Evolutionary conservation across 1,140 invertebrate genomes (phyloP), one percentile per base, ranked within the genome.

Genomic region (Lordiphosa clarofinis): DNA sequence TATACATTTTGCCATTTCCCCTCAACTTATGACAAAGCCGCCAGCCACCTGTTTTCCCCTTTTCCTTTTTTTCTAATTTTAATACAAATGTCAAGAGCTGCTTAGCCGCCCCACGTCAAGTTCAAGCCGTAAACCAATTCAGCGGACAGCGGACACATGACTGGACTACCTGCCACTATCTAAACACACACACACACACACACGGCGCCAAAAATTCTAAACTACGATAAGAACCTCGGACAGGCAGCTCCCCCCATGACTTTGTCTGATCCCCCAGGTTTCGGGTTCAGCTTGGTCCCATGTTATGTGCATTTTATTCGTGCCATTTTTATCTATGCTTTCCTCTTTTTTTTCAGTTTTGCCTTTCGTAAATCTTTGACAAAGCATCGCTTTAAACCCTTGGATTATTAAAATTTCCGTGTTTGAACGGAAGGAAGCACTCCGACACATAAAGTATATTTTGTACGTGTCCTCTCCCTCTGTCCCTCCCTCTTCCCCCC

Each of bases 341-440:
- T 50, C 37, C 24, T 37, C 19, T 42, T 42, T 11, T 15, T 44
- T 9, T 37, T 15, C 28, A 28, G 24, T 56, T 56, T 64, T 50
- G n/a, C 36, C 40, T 54, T 44, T 40, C 37, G 44, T 48, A 81
- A 75, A 82, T 72, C 72, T 82, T 82, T 82, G 72, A 82, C 72
- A 82, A 81, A 76, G n/a, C n/a, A n/a, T n/a, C n/a, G n/a, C n/a
- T n/a, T n/a, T n/a, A n/a, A n/a, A n/a, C n/a, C n/a, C n/a, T n/a
- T n/a, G n/a, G n/a, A n/a, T n/a, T n/a, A n/a, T n/a, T n/a, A n/a
- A n/a, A n/a, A n/a, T n/a, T n/a, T n/a, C n/a, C n/a, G n/a, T n/a
- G n/a, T n/a, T n/a, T n/a, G n/a, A n/a, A n/a, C n/a, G n/a, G n/a
- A n/a, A n/a, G n/a, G n/a, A n/a, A n/a, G n/a, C n/a, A n/a, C n/a